Conservation (phyloP, 2,797 vertebrate species). For the Argentina silus region DNA sequence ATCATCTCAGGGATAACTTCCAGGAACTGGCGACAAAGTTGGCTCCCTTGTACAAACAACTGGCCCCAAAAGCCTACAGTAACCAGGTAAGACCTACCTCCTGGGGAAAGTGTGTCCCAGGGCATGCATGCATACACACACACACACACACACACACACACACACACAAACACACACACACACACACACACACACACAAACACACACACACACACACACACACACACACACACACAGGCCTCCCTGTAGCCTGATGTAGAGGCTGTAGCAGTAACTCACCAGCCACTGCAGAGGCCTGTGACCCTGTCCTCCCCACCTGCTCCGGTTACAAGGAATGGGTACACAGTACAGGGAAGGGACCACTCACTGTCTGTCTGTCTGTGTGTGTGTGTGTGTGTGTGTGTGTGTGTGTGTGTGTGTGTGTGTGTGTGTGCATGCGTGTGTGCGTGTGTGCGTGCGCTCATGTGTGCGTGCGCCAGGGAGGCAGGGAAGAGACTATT, state of each 20-base stretch:
- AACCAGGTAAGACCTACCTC: conserved; percentile 93
- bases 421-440: background rate
- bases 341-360: background rate
- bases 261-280: conserved; percentile 13
- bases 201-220: conserved; percentile 5
- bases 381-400: background rate
- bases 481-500: background rate
- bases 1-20: conserved; percentile 91
- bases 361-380: background rate
- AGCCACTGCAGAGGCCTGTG: background rate
- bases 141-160: background rate
- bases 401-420: too few relatives aligned
- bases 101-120: too few relatives aligned
- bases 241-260: background rate
- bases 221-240: background rate
- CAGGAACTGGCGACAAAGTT: conserved; percentile 92
- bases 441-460: background rate
- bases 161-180: background rate
- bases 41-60: conserved; percentile 89
- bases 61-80: conserved; percentile 94
- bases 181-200: background rate
- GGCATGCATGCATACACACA: background rate
- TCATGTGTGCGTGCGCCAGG: too few relatives aligned
- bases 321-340: background rate
- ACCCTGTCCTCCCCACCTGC: conserved; percentile 2